Conservation (phyloP, 2,888 invertebrate genomes). For the Philereme vetulata region DNA sequence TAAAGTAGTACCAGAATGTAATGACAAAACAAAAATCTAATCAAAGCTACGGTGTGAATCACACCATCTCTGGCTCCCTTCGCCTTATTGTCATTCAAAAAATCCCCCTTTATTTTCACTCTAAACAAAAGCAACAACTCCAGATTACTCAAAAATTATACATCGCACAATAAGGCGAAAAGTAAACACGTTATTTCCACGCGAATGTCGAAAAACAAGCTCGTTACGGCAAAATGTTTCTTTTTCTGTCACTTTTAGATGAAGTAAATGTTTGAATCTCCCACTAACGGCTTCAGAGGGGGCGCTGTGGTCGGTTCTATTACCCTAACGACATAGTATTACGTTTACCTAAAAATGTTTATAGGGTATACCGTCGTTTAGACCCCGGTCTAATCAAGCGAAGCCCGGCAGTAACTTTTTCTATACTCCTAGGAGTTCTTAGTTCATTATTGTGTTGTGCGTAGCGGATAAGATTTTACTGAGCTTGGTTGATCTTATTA, state of each 20-base stretch:
- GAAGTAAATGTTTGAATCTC: slow-evolving; percentile 47
- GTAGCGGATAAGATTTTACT: slow-evolving; percentile 36
- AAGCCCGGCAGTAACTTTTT: slow-evolving; percentile 56
- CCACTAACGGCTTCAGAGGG: slow-evolving; percentile 39
- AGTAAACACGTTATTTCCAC: slow-evolving; percentile 31
- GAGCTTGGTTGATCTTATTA: slow-evolving; percentile 36
- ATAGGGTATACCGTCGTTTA: slow-evolving; percentile 66
- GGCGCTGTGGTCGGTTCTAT: slow-evolving; percentile 67
- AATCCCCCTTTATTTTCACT: slow-evolving; percentile 23
- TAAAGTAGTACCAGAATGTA: not conserved
- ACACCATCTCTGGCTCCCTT: not conserved
- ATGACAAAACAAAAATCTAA: not conserved
- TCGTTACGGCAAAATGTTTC: slow-evolving; percentile 41
- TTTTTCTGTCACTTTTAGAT: slow-evolving; percentile 53
- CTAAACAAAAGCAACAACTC: slow-evolving; percentile 25
- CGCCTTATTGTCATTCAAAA: slow-evolving; percentile 17
- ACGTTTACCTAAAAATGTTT: slow-evolving; percentile 80
- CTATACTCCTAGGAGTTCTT: slow-evolving; percentile 38
- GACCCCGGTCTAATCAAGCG: slow-evolving; percentile 73
- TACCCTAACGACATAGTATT: slow-evolving; percentile 79
- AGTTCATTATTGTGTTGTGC: slow-evolving; percentile 39
- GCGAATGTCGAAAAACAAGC: slow-evolving; percentile 33
- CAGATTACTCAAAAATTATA: slow-evolving; percentile 26
- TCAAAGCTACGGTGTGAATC: too few species aligned
- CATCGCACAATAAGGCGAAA: slow-evolving; percentile 22